Percentiles rank a stretch among this genome's conserved stretches.
phyloP scores from a whole-genome alignment of 2,797 vertebrate species.

The Cossypha dichroa region DNA sequence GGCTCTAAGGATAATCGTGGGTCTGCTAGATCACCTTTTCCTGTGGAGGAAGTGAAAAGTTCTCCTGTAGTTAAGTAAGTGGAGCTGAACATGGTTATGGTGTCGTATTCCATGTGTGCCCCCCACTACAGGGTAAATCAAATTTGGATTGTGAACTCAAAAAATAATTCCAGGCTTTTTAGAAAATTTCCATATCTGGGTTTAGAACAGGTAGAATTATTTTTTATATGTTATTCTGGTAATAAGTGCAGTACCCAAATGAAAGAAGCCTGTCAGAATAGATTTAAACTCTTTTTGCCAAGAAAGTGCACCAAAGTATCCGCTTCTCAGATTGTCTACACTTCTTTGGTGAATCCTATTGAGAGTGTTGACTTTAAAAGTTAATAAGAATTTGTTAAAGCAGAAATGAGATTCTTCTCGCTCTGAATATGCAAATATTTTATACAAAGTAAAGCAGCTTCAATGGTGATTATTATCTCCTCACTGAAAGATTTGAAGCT shows the following conservation, averaged over 20 bases:
- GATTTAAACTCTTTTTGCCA: background rate
- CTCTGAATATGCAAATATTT: background rate
- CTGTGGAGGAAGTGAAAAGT: background rate
- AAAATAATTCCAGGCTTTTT: background rate
- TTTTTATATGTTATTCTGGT: background rate
- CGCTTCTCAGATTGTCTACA: background rate
- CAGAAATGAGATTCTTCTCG: background rate
- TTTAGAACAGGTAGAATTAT: background rate
- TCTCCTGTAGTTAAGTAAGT: constrained; percentile 14
- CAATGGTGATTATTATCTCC: background rate
- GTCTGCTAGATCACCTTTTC: constrained; percentile 27
- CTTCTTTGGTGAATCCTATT: background rate
- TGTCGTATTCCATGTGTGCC: background rate
- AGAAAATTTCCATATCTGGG: background rate
- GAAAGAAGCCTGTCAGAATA: background rate
- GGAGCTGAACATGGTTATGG: background rate
- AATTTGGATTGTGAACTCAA: background rate
- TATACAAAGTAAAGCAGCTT: background rate
- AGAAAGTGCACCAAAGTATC: background rate
- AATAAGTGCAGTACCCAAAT: background rate
- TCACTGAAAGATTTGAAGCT: background rate
- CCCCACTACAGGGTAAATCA: background rate
- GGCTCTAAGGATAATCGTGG: background rate
- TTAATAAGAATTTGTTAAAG: background rate
- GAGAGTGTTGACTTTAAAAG: background rate